Conservation (phyloP, 2,113 vertebrate genomes). For the Oryzias melastigma region DNA sequence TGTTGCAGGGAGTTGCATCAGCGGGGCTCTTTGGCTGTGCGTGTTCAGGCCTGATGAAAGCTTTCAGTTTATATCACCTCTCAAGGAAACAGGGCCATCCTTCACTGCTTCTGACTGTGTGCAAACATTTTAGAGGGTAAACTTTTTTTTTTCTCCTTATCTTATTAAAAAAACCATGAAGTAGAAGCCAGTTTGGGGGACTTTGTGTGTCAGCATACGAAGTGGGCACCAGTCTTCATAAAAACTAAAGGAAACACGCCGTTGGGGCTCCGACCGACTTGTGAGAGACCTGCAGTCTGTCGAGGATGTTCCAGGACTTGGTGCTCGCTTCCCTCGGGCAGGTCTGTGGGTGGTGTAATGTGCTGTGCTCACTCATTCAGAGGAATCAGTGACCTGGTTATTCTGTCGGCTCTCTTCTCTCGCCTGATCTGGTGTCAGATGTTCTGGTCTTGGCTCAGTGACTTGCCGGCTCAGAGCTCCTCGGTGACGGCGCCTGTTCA, state of each 20-base stretch:
- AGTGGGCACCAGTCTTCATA: no score
- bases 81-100: not conserved
- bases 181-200: no score
- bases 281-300: no score
- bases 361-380: not conserved
- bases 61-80: not conserved
- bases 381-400: constrained; percentile 10
- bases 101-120: not conserved
- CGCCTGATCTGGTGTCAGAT: constrained; percentile 24
- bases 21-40: not conserved
- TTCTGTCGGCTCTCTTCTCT: not conserved
- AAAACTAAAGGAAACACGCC: no score
- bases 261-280: no score
- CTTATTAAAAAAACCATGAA: no score
- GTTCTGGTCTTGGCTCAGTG: constrained; percentile 5
- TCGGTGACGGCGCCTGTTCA: not conserved
- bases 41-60: constrained; percentile 16
- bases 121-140: not conserved
- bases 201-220: no score
- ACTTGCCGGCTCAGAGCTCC: not conserved
- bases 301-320: not conserved
- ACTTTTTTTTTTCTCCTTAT: no score
- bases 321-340: not conserved
- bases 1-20: constrained; percentile 51
- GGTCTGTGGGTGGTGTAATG: not conserved